These are phyloP conservation scores for Chromoteleia sp. DNA, from an alignment of 2,888 invertebrate species.

Conservation along the genomic window DNA sequence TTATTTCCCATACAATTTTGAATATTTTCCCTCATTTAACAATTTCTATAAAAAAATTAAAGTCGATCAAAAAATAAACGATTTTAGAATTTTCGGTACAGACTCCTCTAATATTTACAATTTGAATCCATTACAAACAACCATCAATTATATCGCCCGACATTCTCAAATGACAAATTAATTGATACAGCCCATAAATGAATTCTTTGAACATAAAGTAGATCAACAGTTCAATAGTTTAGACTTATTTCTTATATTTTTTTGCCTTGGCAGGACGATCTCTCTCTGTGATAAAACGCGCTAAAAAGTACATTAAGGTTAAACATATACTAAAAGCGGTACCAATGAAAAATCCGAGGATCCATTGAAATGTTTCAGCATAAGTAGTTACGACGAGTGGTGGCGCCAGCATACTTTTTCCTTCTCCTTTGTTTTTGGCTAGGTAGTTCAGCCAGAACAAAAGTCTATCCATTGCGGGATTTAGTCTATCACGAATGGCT, in stretches of 20 bases:
- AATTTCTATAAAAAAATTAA: no score
- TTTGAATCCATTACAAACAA: neutral
- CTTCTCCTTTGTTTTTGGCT: slow-evolving; percentile 77
- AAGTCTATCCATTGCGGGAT: slow-evolving; percentile 81
- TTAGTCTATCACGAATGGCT: slow-evolving; percentile 80
- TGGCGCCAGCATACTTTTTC: slow-evolving; percentile 74
- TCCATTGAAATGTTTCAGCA: slow-evolving; percentile 76
- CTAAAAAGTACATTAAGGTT: slow-evolving; percentile 68
- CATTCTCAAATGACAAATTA: neutral
- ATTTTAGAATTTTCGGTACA: no score
- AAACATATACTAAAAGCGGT: slow-evolving; percentile 70
- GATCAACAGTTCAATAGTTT: neutral
- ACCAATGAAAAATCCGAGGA: slow-evolving; percentile 79
- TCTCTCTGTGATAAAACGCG: slow-evolving; percentile 57
- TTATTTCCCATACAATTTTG: no score
- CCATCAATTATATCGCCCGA: neutral
- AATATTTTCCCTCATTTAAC: no score
- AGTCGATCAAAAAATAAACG: no score
- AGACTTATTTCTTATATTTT: slow-evolving; percentile 72
- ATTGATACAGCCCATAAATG: no score
- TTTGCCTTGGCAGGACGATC: slow-evolving; percentile 69
- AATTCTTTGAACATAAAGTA: no score
- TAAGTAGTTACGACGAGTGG: slow-evolving; percentile 74
- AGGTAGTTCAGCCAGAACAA: slow-evolving; percentile 80
- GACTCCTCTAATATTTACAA: slow-evolving; percentile 30